phyloP scores from a whole-genome alignment of 2,888 invertebrate genomes.

The Encarsia formosa region DNA sequence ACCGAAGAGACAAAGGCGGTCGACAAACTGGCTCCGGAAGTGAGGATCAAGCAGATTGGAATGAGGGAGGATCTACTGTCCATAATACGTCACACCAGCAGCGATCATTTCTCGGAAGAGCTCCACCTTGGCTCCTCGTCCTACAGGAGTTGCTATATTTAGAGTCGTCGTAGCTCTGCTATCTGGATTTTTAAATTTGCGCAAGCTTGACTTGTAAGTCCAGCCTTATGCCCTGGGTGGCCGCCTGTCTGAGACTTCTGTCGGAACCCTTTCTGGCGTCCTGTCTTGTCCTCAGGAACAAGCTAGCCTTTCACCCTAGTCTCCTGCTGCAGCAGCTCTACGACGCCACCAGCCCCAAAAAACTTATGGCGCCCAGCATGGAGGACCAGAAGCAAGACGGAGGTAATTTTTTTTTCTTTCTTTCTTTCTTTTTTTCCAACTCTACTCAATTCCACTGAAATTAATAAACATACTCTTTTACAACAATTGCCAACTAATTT shows the following conservation, averaged over 20 bases:
- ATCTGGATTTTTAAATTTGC: no score
- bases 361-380: constrained; percentile 58
- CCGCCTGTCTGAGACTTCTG: constrained; percentile 42
- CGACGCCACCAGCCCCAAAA: constrained; percentile 46
- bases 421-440: background rate
- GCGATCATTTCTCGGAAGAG: constrained; percentile 72
- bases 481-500: no score
- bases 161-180: no score
- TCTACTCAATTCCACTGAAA: background rate
- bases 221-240: constrained; percentile 49
- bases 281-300: constrained; percentile 42
- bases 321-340: constrained; percentile 32
- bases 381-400: constrained; percentile 44
- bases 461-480: no score
- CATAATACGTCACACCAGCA: constrained; percentile 74
- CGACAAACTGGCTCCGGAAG: constrained; percentile 61
- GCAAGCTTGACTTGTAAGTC: no score
- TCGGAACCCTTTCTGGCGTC: constrained; percentile 43
- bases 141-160: no score
- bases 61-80: constrained; percentile 73
- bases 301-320: constrained; percentile 41
- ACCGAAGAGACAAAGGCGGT: constrained; percentile 33
- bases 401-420: background rate
- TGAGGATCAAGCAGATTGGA: constrained; percentile 64
- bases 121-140: constrained; percentile 37